phyloP scores from a whole-genome alignment of 2,113 vertebrate genomes.

The Pipa parva region DNA sequence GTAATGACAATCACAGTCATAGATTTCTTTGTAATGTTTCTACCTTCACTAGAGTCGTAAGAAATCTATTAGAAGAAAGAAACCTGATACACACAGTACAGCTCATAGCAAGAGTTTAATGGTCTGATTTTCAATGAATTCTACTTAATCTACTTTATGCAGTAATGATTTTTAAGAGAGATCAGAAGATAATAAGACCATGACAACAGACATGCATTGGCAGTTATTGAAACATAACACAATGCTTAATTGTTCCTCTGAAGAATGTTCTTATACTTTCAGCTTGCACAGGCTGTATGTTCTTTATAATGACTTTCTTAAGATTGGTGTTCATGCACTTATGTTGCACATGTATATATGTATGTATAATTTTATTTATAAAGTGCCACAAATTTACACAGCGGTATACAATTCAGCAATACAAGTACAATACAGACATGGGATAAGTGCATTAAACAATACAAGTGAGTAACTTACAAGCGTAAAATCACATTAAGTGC shows the following conservation, averaged over 20 bases:
- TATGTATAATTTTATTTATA: too few species aligned
- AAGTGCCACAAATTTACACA: too few species aligned
- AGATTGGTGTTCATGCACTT: background rate
- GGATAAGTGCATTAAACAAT: too few species aligned
- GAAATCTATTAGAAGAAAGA: slow-evolving; percentile 52
- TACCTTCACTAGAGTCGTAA: slow-evolving; percentile 58
- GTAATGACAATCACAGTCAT: slow-evolving; percentile 51
- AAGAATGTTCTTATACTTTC: slow-evolving; percentile 33
- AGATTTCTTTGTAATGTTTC: slow-evolving; percentile 54
- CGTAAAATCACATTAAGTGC: too few species aligned
- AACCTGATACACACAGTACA: slow-evolving; percentile 44
- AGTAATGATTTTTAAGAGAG: slow-evolving; percentile 51
- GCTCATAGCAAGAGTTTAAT: slow-evolving; percentile 56
- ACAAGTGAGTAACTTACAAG: too few species aligned
- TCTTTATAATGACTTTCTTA: slow-evolving; percentile 39
- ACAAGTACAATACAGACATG: too few species aligned
- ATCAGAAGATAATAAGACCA: slow-evolving; percentile 47
- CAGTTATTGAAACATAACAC: slow-evolving; percentile 45
- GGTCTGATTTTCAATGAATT: slow-evolving; percentile 57
- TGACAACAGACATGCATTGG: slow-evolving; percentile 45
- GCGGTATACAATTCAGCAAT: too few species aligned
- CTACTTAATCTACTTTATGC: slow-evolving; percentile 60
- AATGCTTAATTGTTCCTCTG: slow-evolving; percentile 45
- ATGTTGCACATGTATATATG: too few species aligned
- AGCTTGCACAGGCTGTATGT: background rate